Conservation (phyloP, 92 coral and sea anemone species). For the Pocillopora meandrina region DNA sequence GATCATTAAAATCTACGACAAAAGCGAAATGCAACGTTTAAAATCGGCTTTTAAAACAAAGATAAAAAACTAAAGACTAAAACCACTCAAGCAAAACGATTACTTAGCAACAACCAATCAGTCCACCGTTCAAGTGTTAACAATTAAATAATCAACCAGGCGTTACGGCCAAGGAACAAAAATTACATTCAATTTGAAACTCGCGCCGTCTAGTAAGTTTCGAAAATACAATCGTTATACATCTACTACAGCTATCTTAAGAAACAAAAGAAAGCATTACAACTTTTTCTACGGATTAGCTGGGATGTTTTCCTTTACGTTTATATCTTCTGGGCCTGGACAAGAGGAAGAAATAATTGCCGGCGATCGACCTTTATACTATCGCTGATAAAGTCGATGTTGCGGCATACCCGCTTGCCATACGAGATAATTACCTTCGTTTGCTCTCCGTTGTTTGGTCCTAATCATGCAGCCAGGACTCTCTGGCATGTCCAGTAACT, state of each 20-base stretch:
- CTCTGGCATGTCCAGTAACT: constrained; percentile 51
- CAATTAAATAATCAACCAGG: too few relatives aligned
- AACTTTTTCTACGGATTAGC: not conserved
- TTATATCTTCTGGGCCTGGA: not conserved
- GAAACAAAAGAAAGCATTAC: not conserved
- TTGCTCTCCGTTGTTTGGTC: constrained; percentile 36
- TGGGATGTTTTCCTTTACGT: not conserved
- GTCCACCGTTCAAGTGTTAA: not conserved
- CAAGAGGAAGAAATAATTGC: not conserved
- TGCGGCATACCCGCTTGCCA: constrained; percentile 33
- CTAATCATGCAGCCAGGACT: constrained; percentile 54
- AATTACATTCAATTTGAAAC: too few relatives aligned
- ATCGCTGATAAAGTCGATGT: not conserved
- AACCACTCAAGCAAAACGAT: too few relatives aligned
- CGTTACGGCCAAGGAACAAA: too few relatives aligned
- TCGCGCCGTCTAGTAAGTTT: not conserved
- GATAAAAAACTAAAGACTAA: too few relatives aligned
- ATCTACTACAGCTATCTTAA: constrained; percentile 17
- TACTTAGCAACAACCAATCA: not conserved
- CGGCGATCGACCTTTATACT: not conserved
- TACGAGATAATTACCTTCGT: constrained; percentile 44
- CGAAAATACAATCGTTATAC: not conserved
- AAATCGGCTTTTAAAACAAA: too few relatives aligned
- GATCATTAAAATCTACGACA: too few relatives aligned
- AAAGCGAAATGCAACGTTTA: too few relatives aligned